These are phyloP conservation scores for Patella caerulea DNA, from an alignment of 2,888 invertebrate genomes.

Conservation along the genomic window DNA sequence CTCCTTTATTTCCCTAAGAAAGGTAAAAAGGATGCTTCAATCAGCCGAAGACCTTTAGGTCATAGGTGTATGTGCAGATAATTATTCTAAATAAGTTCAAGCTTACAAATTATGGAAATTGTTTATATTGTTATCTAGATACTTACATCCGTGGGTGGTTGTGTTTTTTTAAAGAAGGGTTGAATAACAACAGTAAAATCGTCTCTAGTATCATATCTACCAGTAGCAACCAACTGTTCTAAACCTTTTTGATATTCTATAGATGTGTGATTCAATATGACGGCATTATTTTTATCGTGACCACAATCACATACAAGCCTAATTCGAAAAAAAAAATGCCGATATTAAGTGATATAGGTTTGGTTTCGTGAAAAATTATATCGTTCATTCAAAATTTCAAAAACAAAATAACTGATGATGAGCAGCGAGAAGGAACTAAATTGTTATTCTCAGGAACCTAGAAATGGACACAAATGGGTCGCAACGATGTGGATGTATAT, in stretches of 20 bases:
- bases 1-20: slow-evolving; percentile 23
- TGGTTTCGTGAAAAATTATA: too few relatives aligned
- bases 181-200: slow-evolving; percentile 63
- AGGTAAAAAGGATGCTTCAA: background rate
- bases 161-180: slow-evolving; percentile 56
- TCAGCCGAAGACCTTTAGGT: background rate
- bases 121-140: background rate
- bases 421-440: too few relatives aligned
- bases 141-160: slow-evolving; percentile 44
- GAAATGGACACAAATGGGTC: too few relatives aligned
- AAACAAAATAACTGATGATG: too few relatives aligned
- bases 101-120: background rate
- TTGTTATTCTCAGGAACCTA: too few relatives aligned
- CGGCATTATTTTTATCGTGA: slow-evolving; percentile 31
- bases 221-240: slow-evolving; percentile 42
- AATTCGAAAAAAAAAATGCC: slow-evolving; percentile 3
- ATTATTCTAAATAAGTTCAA: background rate
- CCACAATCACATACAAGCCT: slow-evolving; percentile 52
- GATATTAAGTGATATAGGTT: background rate
- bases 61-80: background rate
- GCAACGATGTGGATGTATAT: too few relatives aligned
- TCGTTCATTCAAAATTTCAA: too few relatives aligned
- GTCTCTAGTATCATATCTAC: slow-evolving; percentile 50
- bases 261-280: slow-evolving; percentile 23
- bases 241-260: slow-evolving; percentile 44